A percentile compares a stretch with the other conserved stretches of the same genome.
phyloP scores from a whole-genome alignment of 37 sponge, comb jelly and placozoan genomes.

The Agelas oroides region DNA sequence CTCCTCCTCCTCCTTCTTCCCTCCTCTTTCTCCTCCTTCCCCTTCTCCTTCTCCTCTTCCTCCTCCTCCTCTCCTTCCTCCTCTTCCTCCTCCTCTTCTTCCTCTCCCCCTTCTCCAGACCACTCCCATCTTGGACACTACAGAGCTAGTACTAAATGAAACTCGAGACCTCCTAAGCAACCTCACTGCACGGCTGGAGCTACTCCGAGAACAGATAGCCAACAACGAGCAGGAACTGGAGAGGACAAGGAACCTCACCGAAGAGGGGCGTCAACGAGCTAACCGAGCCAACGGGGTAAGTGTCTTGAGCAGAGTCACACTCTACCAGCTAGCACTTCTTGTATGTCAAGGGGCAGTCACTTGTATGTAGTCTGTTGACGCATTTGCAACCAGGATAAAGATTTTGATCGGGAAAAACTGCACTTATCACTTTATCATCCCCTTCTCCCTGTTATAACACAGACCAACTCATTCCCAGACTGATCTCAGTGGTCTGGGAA shows the following conservation, averaged over 20 bases:
- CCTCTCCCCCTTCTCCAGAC: background rate
- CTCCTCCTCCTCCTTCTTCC: conserved; percentile 1
- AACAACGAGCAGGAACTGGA: conserved; percentile 16
- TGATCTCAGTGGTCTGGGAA: too few species aligned
- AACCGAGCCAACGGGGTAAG: conserved; percentile 8
- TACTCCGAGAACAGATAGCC: background rate
- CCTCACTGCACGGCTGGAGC: background rate
- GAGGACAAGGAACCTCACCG: background rate
- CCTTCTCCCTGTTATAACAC: too few species aligned
- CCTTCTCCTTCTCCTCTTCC: background rate
- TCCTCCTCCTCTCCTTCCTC: too few species aligned
- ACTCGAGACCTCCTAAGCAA: background rate
- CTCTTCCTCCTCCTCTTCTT: too few species aligned
- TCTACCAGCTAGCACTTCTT: too few species aligned
- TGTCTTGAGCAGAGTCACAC: too few species aligned
- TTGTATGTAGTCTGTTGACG: too few species aligned
- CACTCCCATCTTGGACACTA: background rate
- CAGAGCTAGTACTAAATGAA: background rate
- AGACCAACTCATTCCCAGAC: too few species aligned
- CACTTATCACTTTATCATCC: too few species aligned
- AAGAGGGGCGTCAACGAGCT: background rate
- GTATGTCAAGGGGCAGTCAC: too few species aligned
- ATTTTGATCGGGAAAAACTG: too few species aligned
- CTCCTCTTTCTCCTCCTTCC: background rate
- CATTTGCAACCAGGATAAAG: too few species aligned